Base-by-base conservation (phyloP, 2,888 invertebrate genomes). In the Spodoptera exigua region DNA sequence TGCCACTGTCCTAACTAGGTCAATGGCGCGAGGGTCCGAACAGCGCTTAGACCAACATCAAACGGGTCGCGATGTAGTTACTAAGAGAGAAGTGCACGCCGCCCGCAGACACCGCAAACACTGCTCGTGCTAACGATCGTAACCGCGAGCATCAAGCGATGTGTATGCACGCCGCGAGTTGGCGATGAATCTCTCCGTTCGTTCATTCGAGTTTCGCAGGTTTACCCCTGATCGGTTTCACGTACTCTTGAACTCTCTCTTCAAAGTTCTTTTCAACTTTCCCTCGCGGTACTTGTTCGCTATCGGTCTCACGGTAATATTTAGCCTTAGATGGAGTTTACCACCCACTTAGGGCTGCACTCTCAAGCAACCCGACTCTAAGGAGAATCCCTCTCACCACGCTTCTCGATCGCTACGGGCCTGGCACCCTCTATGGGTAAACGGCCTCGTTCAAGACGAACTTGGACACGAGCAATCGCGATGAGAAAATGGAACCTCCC, bases 261-360 rank as follows among this genome's bases (percentile, higher is more conserved):
- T 95, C 95, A 95, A 95, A 95, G 95, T 95, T 93, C 95, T 96
- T 95, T 95, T 94, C 95, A 95, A 91, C 95, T 96, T 96, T 96
- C 95, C 95, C 95, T 96, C 95, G 95, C 95, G 95, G 95, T 95
- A 95, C 95, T 95, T 95, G 91, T 92, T 93, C 91, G 94, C 95
- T 95, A 95, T 96, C 95, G 95, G 95, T 94, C 95, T 95, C 95
- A 91, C 91, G 93, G 89, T 89, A 77, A 91, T 95, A 95, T 95
- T 95, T 95, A 92, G 92, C 89, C 88, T 92, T 92, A 90, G 91
- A 91, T 89, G 91, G 90, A 92, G 88, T 95, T 95, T 95, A 95
- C 95, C 95, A 94, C 95, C 95, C 88, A 80, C 90, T 95, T 95
- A 87, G 92, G 90, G 94, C 93, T 95, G 95, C 95, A 95, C 89